phyloP scores from a whole-genome alignment of 2,888 invertebrate genomes.

The Diloba caeruleocephala region DNA sequence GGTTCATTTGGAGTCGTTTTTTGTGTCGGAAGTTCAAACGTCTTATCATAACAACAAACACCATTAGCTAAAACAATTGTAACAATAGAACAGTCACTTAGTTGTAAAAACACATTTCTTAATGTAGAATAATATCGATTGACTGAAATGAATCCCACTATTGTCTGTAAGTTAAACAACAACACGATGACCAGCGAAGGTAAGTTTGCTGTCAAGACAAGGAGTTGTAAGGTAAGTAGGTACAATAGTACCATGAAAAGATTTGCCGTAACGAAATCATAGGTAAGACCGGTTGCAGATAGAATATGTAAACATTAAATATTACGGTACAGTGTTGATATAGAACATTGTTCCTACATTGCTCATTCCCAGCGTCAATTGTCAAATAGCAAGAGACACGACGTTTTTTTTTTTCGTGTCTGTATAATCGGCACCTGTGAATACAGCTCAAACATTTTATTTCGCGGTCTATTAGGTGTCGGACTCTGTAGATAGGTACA shows the following conservation, averaged over 20 bases:
- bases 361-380: neutral
- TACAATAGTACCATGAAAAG: conserved; percentile 35
- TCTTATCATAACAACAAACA: conserved; percentile 2
- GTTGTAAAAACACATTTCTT: conserved; percentile 8
- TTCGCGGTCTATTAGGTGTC: no score
- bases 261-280: conserved; percentile 26
- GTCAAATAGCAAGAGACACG: neutral
- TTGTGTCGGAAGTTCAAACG: conserved; percentile 1
- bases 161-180: conserved; percentile 35
- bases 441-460: no score
- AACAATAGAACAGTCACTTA: neutral
- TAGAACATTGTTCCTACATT: conserved; percentile 16
- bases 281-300: conserved; percentile 2
- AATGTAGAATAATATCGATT: conserved; percentile 27
- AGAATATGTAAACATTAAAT: conserved; percentile 22
- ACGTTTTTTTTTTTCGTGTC: no score
- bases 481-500: no score
- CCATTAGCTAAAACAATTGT: neutral
- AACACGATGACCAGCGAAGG: conserved; percentile 21
- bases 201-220: conserved; percentile 27
- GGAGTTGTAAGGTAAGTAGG: conserved; percentile 38
- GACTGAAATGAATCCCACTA: conserved; percentile 46
- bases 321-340: conserved; percentile 25
- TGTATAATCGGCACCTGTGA: no score
- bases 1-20: conserved; percentile 28